A percentile compares a stretch with the other conserved stretches of the same genome.
Evolutionary conservation across 92 coral and sea anemone genomes (phyloP).

Genomic region (Palythoa heliodiscus): DNA sequence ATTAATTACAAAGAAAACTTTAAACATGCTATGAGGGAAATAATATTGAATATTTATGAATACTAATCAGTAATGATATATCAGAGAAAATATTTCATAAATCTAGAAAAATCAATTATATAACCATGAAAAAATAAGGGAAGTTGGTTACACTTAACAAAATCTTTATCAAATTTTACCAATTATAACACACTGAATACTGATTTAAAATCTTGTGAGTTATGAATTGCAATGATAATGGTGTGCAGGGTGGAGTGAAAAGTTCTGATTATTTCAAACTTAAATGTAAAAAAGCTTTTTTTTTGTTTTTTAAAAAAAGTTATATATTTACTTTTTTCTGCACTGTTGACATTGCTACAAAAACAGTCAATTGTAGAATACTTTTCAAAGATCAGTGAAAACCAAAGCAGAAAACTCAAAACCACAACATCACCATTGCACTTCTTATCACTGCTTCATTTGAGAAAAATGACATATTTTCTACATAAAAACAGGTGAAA

Average conservation of each 20-base stretch:
- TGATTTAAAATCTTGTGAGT: too few relatives aligned
- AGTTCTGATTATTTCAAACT: too few relatives aligned
- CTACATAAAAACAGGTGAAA: too few relatives aligned
- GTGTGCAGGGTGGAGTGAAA: too few relatives aligned
- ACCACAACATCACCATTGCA: too few relatives aligned
- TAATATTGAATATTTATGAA: background rate
- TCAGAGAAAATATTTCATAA: background rate
- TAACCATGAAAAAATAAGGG: background rate
- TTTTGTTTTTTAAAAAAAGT: background rate
- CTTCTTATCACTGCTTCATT: too few relatives aligned
- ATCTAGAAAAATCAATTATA: background rate
- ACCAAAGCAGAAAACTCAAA: background rate
- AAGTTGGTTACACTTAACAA: background rate
- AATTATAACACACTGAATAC: too few relatives aligned
- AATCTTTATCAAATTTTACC: too few relatives aligned
- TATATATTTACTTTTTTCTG: background rate
- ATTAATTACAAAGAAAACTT: background rate
- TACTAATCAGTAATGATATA: background rate
- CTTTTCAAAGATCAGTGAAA: background rate
- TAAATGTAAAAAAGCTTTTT: too few relatives aligned
- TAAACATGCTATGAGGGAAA: background rate
- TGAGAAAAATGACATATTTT: too few relatives aligned
- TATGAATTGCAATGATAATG: too few relatives aligned
- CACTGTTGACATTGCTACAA: slow-evolving; percentile 17
- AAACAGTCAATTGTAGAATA: slow-evolving; percentile 6